Evolutionary conservation across 2,797 vertebrate genomes (phyloP).

Genomic region (Sciaenops ocellatus): DNA sequence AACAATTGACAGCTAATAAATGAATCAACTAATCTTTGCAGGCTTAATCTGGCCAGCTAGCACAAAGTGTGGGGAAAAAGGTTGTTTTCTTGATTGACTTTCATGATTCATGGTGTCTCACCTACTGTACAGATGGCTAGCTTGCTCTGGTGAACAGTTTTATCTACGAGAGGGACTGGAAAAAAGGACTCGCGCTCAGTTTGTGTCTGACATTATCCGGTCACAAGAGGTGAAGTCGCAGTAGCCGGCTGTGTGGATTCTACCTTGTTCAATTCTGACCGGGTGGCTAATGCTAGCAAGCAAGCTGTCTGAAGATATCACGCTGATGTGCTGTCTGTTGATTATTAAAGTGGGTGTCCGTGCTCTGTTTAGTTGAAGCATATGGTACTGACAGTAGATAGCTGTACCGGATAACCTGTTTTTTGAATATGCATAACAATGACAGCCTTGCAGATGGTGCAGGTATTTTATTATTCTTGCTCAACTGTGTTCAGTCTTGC

Average conservation of each 20-base stretch:
- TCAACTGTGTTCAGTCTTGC: background rate
- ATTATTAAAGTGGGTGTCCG: background rate
- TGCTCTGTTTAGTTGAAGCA: constrained; percentile 8
- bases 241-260: background rate
- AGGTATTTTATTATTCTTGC: constrained; percentile 5
- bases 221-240: background rate
- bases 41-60: too few species aligned
- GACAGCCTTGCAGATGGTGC: constrained; percentile 13
- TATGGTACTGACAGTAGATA: constrained; percentile 14
- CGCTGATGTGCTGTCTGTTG: background rate
- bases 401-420: background rate
- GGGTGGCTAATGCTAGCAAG: background rate
- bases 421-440: background rate
- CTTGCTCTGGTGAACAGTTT: background rate
- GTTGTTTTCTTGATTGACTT: background rate
- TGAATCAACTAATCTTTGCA: too few species aligned
- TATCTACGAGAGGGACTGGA: background rate
- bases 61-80: background rate
- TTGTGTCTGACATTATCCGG: background rate
- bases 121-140: background rate
- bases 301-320: constrained; percentile 13
- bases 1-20: too few species aligned
- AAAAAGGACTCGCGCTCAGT: background rate
- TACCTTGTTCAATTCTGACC: background rate
- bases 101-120: background rate